Percentiles rank a stretch among this genome's conserved stretches.
Conservation (phyloP, 2,888 invertebrate genomes). For the Ditula angustiorana region DNA sequence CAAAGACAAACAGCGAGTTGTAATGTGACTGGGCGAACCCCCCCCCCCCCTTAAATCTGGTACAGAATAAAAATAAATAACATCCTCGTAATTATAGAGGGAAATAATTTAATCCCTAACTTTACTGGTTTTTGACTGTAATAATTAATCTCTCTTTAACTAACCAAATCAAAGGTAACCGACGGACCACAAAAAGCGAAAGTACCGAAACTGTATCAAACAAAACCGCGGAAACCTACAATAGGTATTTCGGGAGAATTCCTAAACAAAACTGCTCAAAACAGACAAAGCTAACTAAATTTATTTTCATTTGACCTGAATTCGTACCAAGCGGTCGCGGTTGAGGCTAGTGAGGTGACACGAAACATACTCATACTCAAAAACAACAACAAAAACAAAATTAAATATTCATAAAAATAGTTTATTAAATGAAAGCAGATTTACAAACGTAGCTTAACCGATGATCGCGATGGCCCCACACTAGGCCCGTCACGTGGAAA, state of each 20-base stretch:
- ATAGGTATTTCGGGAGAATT: conserved; percentile 21
- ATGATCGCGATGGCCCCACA: no score
- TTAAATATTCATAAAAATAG: no score
- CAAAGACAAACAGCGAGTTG: no score
- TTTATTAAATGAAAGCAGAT: no score
- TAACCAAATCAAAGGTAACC: conserved; percentile 18
- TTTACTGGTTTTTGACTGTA: not conserved
- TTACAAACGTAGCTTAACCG: no score
- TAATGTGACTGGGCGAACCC: no score
- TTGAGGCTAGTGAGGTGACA: conserved; percentile 18
- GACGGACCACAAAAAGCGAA: conserved; percentile 11
- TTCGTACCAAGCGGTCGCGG: conserved; percentile 35
- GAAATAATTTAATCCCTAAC: not conserved
- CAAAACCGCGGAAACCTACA: conserved; percentile 28
- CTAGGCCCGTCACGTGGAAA: no score
- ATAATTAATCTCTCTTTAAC: conserved; percentile 6
- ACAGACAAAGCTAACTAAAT: conserved; percentile 38
- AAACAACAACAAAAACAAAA: no score
- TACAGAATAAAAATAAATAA: no score
- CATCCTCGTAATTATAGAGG: no score
- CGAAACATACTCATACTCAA: not conserved
- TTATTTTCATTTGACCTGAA: conserved; percentile 40
- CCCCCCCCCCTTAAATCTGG: no score
- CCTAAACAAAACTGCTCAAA: conserved; percentile 38
- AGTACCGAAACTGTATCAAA: conserved; percentile 19